Evolutionary conservation across 2,113 vertebrate genomes (phyloP), one percentile per base, ranked within the genome.

Genomic region (Pavo muticus): DNA sequence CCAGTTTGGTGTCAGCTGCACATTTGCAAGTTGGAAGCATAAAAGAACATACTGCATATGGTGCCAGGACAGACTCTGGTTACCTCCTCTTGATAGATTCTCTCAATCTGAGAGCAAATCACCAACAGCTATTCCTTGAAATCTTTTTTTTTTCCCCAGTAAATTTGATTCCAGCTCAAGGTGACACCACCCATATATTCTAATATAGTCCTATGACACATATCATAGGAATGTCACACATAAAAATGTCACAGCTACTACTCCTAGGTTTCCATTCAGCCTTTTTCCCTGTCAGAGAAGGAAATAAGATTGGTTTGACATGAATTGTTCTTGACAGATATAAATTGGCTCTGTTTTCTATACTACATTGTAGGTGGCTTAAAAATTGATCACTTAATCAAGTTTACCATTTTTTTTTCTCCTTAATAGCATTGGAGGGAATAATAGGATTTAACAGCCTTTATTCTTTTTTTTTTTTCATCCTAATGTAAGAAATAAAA

Each of bases 251-350:
- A 54, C 69, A 42, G 81, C 73, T 68, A 1, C 65, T 76, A 54
- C 44, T 93, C 56, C 68, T 89, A 64, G 63, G 74, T 67, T 78
- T 42, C 70, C 89, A 82, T 52, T 75, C 67, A 75, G 47, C 77
- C 70, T 47, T 44, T 88, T 68, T 37, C 47, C 70, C 10, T 87
- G 77, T 87, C 77, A 85, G 48, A 82, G 88, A 72, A 85, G 57
- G 73, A 87, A 84, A 82, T 63, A 37, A 50, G 35, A 44, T 87
- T 78, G 77, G 10, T 79, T 87, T 95, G 96, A 82, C 40, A 19
- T 48, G 35, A 91, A 89, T 91, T 94, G 84, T 89, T 95, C 91
- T 61, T 84, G 61, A 52, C 81, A 89, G 92, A 87, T 92, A 61
- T 19, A 19, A 84, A 45, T 72, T 81, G 70, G 44, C 57, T 92